Evolutionary conservation across 1,140 invertebrate species (phyloP).

Genomic region (Pseudomyrmex concolor): DNA sequence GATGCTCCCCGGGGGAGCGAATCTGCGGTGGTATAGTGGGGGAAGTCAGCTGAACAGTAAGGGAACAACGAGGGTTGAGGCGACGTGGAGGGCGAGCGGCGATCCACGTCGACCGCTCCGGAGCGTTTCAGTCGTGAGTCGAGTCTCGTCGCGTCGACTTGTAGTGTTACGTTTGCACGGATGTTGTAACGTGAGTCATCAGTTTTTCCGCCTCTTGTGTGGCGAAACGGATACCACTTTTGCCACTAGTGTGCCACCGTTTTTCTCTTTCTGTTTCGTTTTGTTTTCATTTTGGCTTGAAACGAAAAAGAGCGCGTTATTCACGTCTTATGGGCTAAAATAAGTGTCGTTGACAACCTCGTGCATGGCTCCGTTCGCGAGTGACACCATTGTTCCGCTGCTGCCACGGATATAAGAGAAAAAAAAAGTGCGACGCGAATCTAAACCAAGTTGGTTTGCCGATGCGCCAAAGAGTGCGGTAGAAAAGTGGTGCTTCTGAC

Average conservation of each 20-base stretch:
- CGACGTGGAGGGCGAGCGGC: slow-evolving; percentile 58
- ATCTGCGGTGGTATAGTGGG: slow-evolving; percentile 65
- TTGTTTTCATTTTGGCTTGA: not conserved
- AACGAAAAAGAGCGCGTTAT: not conserved
- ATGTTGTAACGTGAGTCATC: not conserved
- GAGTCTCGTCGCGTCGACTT: slow-evolving; percentile 72
- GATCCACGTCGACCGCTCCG: slow-evolving; percentile 56
- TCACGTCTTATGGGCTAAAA: not conserved
- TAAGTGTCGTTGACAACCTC: slow-evolving; percentile 20
- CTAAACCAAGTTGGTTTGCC: slow-evolving; percentile 28
- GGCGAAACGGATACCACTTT: not conserved
- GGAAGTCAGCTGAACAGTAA: slow-evolving; percentile 66
- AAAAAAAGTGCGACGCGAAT: slow-evolving; percentile 41
- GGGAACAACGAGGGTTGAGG: slow-evolving; percentile 23
- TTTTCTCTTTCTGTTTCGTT: not conserved
- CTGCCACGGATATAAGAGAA: slow-evolving; percentile 49
- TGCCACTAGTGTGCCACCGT: not conserved
- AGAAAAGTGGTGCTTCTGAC: slow-evolving; percentile 51
- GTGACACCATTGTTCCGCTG: slow-evolving; percentile 17
- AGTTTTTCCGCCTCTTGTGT: slow-evolving; percentile 15
- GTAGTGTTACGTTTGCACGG: not conserved
- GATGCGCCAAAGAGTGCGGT: slow-evolving; percentile 50
- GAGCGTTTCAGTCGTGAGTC: slow-evolving; percentile 73
- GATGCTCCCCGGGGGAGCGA: slow-evolving; percentile 60
- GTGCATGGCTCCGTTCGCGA: slow-evolving; percentile 60